Percentiles rank a stretch among this genome's conserved stretches.
phyloP scores from a whole-genome alignment of 2,888 invertebrate species.

The Drosophila aldrichi region DNA sequence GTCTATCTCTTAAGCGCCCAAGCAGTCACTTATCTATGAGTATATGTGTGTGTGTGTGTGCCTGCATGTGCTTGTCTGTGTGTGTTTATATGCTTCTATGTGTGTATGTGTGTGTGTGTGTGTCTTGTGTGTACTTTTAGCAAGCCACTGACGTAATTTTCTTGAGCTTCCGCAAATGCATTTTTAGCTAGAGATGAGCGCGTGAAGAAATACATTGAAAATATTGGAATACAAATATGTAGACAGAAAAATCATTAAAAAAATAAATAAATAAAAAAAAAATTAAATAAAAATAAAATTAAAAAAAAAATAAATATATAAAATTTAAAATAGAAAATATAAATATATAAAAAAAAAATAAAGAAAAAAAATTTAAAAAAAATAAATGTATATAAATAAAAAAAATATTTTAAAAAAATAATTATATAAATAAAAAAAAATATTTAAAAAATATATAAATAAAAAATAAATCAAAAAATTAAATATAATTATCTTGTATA shows the following conservation, averaged over 20 bases:
- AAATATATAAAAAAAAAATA: too few relatives aligned
- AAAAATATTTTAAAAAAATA: too few relatives aligned
- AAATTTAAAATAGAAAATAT: too few relatives aligned
- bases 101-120: constrained; percentile 9
- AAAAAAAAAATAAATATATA: too few relatives aligned
- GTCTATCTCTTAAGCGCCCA: constrained; percentile 72
- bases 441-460: too few relatives aligned
- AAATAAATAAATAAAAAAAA: too few relatives aligned
- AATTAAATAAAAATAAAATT: too few relatives aligned
- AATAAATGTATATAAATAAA: too few relatives aligned
- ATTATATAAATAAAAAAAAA: too few relatives aligned
- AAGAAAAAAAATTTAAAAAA: too few relatives aligned
- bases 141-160: constrained; percentile 78
- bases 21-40: constrained; percentile 67
- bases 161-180: constrained; percentile 72
- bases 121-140: constrained; percentile 41
- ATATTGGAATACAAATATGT: not conserved
- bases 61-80: not conserved
- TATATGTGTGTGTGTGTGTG: constrained; percentile 9
- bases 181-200: constrained; percentile 63
- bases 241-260: not conserved
- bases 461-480: too few relatives aligned
- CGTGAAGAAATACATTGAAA: not conserved
- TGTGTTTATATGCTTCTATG: constrained; percentile 6
- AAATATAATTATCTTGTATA: too few relatives aligned